phyloP scores from a whole-genome alignment of 2,797 vertebrate genomes.

The Arnoldichthys spilopterus region DNA sequence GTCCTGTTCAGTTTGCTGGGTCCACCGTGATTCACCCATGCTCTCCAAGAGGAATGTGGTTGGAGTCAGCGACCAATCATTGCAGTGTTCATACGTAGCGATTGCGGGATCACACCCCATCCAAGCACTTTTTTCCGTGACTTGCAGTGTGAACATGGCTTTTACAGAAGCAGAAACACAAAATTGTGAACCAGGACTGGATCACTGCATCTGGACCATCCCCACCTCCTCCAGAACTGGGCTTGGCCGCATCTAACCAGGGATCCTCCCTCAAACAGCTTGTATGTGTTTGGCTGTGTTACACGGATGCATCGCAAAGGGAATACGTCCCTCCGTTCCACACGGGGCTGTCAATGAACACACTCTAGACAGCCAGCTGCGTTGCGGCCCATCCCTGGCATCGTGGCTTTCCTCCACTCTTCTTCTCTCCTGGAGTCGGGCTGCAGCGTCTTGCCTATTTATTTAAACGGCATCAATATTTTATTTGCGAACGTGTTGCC shows the following conservation, averaged over 20 bases:
- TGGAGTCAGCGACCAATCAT: no score
- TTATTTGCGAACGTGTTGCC: slow-evolving; percentile 81
- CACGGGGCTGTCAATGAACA: background rate
- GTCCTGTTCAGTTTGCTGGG: no score
- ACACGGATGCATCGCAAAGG: slow-evolving; percentile 35
- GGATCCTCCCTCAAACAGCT: background rate
- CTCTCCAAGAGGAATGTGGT: no score
- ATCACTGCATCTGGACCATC: background rate
- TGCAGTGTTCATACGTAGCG: no score
- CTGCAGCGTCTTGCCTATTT: slow-evolving; percentile 71
- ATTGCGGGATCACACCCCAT: no score
- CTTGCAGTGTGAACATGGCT: no score
- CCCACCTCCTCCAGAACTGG: background rate
- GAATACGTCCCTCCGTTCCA: slow-evolving; percentile 18
- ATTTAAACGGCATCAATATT: slow-evolving; percentile 85
- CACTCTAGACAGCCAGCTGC: slow-evolving; percentile 14
- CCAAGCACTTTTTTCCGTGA: no score
- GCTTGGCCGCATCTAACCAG: background rate
- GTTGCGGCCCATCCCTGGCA: slow-evolving; percentile 30
- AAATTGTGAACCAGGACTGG: background rate
- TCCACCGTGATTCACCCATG: no score
- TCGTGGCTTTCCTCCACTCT: slow-evolving; percentile 1
- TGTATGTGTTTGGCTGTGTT: slow-evolving; percentile 16
- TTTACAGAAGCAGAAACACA: no score
- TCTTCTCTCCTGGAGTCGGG: slow-evolving; percentile 47